phyloP scores from a whole-genome alignment of 30 jellyfish, hydroid and myxozoan species.

The Nemopilema nomurai region DNA sequence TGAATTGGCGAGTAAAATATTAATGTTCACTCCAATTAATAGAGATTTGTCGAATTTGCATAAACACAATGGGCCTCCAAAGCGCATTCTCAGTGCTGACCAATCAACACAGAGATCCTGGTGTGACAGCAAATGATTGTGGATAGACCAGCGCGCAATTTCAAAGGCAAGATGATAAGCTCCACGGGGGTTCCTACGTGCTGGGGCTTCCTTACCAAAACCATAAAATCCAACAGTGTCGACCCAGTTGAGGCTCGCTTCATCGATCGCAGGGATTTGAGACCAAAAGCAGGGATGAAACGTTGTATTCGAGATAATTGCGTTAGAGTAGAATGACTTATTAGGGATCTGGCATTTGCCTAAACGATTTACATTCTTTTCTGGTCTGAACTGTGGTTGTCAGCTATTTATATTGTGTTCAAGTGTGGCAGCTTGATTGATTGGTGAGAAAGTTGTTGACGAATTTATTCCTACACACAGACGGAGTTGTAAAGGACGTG shows the following conservation, averaged over 20 bases:
- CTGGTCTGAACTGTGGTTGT: conserved; percentile 72
- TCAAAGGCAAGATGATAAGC: conserved; percentile 80
- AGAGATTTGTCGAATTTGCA: conserved; percentile 70
- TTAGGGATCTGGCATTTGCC: conserved; percentile 35
- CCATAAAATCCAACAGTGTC: conserved; percentile 83
- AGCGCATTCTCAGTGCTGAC: conserved; percentile 38
- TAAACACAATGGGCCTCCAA: conserved; percentile 34
- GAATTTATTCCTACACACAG: conserved; percentile 74
- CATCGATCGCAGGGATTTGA: conserved; percentile 17
- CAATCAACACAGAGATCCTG: conserved; percentile 55
- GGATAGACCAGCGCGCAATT: conserved; percentile 83
- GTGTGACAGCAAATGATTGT: conserved; percentile 65
- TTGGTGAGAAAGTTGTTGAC: conserved; percentile 79
- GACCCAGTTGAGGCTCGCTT: conserved; percentile 55
- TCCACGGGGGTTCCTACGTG: conserved; percentile 90
- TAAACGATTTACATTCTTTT: conserved; percentile 37
- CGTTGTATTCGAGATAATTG: conserved; percentile 35
- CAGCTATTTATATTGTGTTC: conserved; percentile 73
- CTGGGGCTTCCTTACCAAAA: conserved; percentile 82
- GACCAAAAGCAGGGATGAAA: conserved; percentile 57
- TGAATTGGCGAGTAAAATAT: conserved; percentile 61
- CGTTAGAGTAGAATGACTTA: conserved; percentile 33
- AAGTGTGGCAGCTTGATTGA: conserved; percentile 77
- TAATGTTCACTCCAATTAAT: conserved; percentile 66
- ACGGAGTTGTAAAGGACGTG: conserved; percentile 71